phyloP scores from a whole-genome alignment of 1,140 invertebrate genomes.

The Solenopsis fugax region DNA sequence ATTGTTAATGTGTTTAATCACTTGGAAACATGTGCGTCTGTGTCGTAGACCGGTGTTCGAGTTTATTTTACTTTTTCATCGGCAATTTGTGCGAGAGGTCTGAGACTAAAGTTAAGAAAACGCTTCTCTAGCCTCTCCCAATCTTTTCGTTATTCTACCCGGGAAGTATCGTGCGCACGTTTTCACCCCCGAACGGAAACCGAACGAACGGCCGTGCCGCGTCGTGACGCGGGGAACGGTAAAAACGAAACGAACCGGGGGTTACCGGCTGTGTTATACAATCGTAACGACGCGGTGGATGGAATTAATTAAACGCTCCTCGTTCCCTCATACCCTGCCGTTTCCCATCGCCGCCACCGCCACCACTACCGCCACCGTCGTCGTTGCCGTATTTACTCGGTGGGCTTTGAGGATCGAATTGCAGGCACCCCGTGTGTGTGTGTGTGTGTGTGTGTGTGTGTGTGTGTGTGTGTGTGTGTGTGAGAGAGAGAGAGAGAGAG shows the following conservation, averaged over 20 bases:
- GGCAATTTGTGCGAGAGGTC: not conserved
- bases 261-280: constrained; percentile 58
- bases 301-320: constrained; percentile 74
- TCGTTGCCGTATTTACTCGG: constrained; percentile 72
- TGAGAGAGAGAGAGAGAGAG: constrained; percentile 26
- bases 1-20: not conserved
- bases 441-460: too few species aligned
- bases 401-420: constrained; percentile 77
- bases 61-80: not conserved
- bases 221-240: constrained; percentile 45
- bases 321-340: constrained; percentile 15
- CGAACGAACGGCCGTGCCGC: constrained; percentile 23
- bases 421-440: constrained; percentile 64
- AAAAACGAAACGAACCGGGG: constrained; percentile 65
- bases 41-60: too few species aligned
- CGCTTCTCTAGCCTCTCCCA: not conserved
- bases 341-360: constrained; percentile 27
- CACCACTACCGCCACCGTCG: constrained; percentile 5
- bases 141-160: constrained; percentile 19
- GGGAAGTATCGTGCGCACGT: not conserved
- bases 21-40: not conserved
- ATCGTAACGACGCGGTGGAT: constrained; percentile 64
- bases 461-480: too few species aligned
- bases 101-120: not conserved
- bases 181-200: constrained; percentile 32